phyloP scores from a whole-genome alignment of 2,113 vertebrate species.

The Vulpes ferrilata region DNA sequence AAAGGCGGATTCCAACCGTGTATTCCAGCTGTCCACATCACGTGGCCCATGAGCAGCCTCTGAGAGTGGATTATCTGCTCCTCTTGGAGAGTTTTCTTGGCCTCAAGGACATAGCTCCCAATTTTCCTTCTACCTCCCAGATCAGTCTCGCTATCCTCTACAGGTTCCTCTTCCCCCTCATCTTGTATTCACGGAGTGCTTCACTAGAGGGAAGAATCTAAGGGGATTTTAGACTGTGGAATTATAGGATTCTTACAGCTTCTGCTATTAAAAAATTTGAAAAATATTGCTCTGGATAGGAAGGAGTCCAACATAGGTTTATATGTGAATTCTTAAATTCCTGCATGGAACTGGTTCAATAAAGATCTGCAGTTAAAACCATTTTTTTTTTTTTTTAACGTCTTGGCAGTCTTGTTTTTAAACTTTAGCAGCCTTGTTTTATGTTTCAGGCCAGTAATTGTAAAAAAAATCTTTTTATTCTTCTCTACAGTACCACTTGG shows the following conservation, averaged over 20 bases:
- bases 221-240: not conserved
- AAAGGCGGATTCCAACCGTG: not conserved
- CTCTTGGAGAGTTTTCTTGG: not conserved
- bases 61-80: not conserved
- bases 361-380: not conserved
- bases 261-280: not conserved
- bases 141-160: not conserved
- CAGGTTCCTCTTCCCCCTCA: not conserved
- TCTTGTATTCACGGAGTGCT: not conserved
- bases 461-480: not conserved
- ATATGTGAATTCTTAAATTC: not conserved
- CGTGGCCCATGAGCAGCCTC: not conserved
- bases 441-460: not conserved
- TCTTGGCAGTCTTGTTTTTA: not conserved
- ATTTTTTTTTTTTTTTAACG: no score
- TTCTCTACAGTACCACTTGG: not conserved
- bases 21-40: not conserved
- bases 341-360: not conserved
- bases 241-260: not conserved
- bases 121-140: not conserved
- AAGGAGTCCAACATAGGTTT: not conserved
- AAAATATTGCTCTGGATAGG: not conserved
- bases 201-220: not conserved
- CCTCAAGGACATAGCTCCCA: not conserved
- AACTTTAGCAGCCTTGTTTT: not conserved